A percentile compares a stretch with the other conserved stretches of the same genome.
Evolutionary conservation across 2,888 invertebrate species (phyloP).

Genomic region (Drosophila subquinaria): DNA sequence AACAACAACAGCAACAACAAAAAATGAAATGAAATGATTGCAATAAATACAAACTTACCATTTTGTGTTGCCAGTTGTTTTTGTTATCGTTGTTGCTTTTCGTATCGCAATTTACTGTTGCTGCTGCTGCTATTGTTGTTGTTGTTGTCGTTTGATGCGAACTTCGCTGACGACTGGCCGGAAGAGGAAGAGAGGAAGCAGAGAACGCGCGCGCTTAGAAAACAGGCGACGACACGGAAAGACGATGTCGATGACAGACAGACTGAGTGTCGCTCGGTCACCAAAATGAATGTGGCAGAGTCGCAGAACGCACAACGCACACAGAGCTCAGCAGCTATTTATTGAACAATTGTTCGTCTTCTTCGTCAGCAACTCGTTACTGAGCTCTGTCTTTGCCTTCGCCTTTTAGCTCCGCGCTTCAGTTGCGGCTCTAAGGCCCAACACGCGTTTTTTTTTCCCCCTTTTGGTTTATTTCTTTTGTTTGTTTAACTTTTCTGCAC

Average conservation of each 20-base stretch:
- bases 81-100: conserved; percentile 22
- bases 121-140: conserved; percentile 15
- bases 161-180: conserved; percentile 42
- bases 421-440: conserved; percentile 29
- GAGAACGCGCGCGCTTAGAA: conserved; percentile 52
- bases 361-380: conserved; percentile 29
- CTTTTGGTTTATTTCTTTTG: conserved; percentile 53
- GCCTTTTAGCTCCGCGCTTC: conserved; percentile 31
- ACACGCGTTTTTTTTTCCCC: conserved; percentile 49
- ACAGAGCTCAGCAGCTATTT: conserved; percentile 20
- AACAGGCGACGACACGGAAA: conserved; percentile 22
- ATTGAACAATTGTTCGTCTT: conserved; percentile 42
- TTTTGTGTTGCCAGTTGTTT: conserved; percentile 33
- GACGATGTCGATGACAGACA: conserved; percentile 24
- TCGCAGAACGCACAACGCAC: conserved; percentile 3
- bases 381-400: conserved; percentile 18
- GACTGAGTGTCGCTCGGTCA: conserved; percentile 5
- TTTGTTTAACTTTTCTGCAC: conserved; percentile 58
- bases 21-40: conserved; percentile 3
- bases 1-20: conserved; percentile 9
- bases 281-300: conserved; percentile 13
- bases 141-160: conserved; percentile 12
- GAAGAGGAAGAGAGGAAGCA: conserved; percentile 40
- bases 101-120: conserved; percentile 31
- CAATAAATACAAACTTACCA: conserved; percentile 44